Conservation (phyloP, 2,113 vertebrate genomes). For the Eubucco bourcierii region DNA sequence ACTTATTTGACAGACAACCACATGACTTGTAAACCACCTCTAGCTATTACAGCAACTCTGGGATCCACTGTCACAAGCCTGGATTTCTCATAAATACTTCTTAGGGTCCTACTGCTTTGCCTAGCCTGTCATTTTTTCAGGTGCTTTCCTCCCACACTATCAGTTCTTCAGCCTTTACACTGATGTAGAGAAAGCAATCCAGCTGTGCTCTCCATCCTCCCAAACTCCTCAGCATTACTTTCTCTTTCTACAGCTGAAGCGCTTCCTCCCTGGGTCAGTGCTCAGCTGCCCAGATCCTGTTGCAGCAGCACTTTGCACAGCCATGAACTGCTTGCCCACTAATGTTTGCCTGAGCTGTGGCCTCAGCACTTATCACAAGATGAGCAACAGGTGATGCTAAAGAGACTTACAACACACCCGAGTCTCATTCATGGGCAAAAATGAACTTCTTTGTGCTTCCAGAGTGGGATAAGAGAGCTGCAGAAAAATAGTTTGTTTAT, state of each 20-base stretch:
- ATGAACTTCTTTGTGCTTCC: not conserved
- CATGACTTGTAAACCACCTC: not conserved
- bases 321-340: not conserved
- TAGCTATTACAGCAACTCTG: not conserved
- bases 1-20: not conserved
- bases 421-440: not conserved
- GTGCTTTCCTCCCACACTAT: not conserved
- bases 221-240: not conserved
- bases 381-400: not conserved
- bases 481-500: not conserved
- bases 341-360: not conserved
- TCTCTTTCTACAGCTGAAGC: not conserved
- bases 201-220: accelerated
- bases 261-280: not conserved
- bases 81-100: accelerated
- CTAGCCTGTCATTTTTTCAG: too few species aligned
- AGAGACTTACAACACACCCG: not conserved
- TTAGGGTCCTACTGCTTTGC: not conserved
- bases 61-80: accelerated
- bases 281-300: not conserved
- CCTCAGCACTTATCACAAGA: not conserved
- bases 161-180: not conserved
- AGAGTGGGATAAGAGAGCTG: not conserved
- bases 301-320: accelerated
- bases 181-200: not conserved